phyloP scores from a whole-genome alignment of 2,797 vertebrate genomes.

The Platalea minor region DNA sequence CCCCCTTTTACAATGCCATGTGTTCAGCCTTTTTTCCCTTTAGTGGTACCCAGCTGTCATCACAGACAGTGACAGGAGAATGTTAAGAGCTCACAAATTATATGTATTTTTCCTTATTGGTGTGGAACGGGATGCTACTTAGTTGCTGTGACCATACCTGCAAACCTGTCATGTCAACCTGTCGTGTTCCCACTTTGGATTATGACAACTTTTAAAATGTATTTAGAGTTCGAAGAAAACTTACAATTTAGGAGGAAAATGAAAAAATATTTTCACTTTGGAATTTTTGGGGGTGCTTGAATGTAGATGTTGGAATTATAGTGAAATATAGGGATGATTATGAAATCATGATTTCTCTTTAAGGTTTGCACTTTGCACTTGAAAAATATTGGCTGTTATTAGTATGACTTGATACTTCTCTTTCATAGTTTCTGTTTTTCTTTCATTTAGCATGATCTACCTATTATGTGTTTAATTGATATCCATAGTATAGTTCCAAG shows the following conservation, averaged over 20 bases:
- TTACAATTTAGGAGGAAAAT: neutral
- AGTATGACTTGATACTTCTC: neutral
- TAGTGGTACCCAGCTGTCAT: constrained; percentile 1
- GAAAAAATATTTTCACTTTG: neutral
- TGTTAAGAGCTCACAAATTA: constrained; percentile 4
- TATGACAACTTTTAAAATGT: neutral
- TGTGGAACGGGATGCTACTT: neutral
- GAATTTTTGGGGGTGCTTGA: neutral
- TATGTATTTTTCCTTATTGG: neutral
- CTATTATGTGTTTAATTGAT: neutral
- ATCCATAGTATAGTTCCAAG: neutral
- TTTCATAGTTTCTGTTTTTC: rapidly evolving
- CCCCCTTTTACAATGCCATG: constrained; percentile 10
- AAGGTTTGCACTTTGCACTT: neutral
- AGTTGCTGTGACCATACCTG: neutral
- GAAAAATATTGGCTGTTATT: neutral
- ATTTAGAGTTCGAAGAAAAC: neutral
- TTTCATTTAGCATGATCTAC: neutral
- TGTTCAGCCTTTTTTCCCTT: constrained; percentile 30
- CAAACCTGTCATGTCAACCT: neutral
- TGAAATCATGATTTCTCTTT: neutral
- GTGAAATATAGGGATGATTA: neutral
- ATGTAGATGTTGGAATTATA: neutral
- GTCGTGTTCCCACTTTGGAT: neutral
- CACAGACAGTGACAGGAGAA: neutral